Evolutionary conservation across 1,140 invertebrate genomes (phyloP), one percentile per base, ranked within the genome.

Genomic region (Drosophila nigrodunni): DNA sequence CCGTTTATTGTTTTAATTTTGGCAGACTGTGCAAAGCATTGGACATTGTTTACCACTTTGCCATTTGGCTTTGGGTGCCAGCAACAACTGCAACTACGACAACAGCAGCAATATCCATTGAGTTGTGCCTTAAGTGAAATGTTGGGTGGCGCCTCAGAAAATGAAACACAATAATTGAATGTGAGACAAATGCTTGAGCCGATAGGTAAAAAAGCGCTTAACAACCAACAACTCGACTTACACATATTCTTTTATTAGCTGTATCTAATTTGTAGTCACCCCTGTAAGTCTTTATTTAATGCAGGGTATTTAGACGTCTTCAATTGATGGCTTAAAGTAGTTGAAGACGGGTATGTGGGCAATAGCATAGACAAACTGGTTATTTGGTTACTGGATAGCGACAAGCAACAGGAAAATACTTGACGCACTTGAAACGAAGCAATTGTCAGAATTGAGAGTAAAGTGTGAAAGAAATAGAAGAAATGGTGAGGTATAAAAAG

Each of bases 11-110:
- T 87, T 87, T 87, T 87, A 87, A 88, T 87, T 88, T 83, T 70
- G 77, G 77, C 78, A 69, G 78, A 81, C 64, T 75, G 74, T 65
- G 61, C 55, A 58, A 77, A 74, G 73, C 77, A 74, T 78, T 78
- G 73, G 73, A 83, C 83, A 87, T 88, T 88, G 83, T 88, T 87
- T 88, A 87, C 83, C 83, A 83, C 78, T 87, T 88, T 74, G 80
- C 69, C 73, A 88, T 88, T 88, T 83, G 83, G 83, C 80, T 83
- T 80, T 78, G 77, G 82, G 77, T 72, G 69, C 55, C 54, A 41
- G 15, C 62, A 61, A 30, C 68, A 49, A 25, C 30, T 30, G n/a
- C 55, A 41, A 44, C 49, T 8, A 21, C 18, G 35, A 35, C 30
- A 25, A 15, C 18, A 46, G 34, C 73, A 62, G 58, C 46, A 61